Evolutionary conservation across 2,113 vertebrate genomes (phyloP).

Genomic region (Sander lucioperca): DNA sequence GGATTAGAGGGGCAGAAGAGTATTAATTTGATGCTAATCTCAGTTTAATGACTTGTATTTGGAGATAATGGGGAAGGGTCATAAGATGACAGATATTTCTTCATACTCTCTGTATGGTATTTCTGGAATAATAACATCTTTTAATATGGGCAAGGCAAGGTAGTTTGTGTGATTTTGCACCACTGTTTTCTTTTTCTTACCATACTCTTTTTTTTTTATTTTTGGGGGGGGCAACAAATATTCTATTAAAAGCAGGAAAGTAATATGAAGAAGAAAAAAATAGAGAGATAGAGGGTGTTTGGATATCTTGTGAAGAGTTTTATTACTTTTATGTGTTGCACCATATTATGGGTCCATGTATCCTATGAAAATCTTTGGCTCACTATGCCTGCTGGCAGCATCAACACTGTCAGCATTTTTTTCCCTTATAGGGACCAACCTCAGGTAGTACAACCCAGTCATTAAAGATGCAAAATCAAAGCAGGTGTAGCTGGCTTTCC

Average conservation of each 20-base stretch:
- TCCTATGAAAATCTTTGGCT: slow-evolving; percentile 1
- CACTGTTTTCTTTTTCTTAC: background rate
- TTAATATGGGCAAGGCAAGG: background rate
- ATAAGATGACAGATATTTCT: slow-evolving; percentile 42
- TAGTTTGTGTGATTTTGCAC: background rate
- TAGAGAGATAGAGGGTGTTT: background rate
- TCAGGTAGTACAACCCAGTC: slow-evolving; percentile 1
- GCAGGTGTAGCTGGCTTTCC: background rate
- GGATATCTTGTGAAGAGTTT: background rate
- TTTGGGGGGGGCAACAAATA: background rate
- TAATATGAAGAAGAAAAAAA: slow-evolving; percentile 2
- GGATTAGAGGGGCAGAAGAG: slow-evolving; percentile 55
- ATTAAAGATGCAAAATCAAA: slow-evolving; percentile 29
- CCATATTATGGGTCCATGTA: background rate
- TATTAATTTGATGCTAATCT: slow-evolving; percentile 74
- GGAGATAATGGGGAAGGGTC: slow-evolving; percentile 65
- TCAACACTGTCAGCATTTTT: slow-evolving; percentile 14
- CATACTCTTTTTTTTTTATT: background rate
- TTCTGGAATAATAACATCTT: slow-evolving; percentile 60
- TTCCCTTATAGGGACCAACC: background rate
- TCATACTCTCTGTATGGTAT: slow-evolving; percentile 42
- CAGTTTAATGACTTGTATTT: slow-evolving; percentile 71
- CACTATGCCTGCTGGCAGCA: background rate
- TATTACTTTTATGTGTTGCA: background rate
- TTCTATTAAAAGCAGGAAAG: background rate